These are phyloP conservation scores for Dichetophora obliterata DNA, from an alignment of 2,888 invertebrate genomes.

Conservation along the genomic window DNA sequence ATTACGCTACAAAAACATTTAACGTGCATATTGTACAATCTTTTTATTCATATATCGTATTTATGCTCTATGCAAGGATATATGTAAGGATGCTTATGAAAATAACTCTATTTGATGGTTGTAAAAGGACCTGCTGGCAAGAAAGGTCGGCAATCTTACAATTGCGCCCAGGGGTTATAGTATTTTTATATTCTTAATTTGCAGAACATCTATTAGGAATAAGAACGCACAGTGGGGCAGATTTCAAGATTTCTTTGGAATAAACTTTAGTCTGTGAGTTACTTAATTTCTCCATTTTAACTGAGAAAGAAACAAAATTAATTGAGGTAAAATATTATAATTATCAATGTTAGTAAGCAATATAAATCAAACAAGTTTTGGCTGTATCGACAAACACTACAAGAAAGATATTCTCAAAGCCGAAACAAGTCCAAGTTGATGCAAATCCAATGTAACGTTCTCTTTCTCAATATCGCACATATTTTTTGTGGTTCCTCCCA, in stretches of 20 bases:
- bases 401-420: no score
- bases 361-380: no score
- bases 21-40: conserved; percentile 58
- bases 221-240: conserved; percentile 51
- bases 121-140: conserved; percentile 50
- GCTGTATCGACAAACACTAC: no score
- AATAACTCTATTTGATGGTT: conserved; percentile 12
- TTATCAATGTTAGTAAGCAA: no score
- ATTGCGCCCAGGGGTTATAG: conserved; percentile 39
- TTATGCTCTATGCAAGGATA: neutral
- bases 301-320: no score
- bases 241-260: neutral
- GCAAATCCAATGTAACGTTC: no score
- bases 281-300: no score
- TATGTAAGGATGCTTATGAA: neutral
- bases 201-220: conserved; percentile 57
- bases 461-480: no score
- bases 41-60: conserved; percentile 41
- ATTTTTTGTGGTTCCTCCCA: no score
- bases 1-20: conserved; percentile 58
- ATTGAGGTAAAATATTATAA: no score
- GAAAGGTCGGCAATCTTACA: conserved; percentile 42
- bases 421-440: no score
- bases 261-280: no score
- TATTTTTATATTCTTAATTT: conserved; percentile 20